These are phyloP conservation scores for Axea sp. DNA, from an alignment of 2,888 invertebrate genomes.

Conservation along the genomic window DNA sequence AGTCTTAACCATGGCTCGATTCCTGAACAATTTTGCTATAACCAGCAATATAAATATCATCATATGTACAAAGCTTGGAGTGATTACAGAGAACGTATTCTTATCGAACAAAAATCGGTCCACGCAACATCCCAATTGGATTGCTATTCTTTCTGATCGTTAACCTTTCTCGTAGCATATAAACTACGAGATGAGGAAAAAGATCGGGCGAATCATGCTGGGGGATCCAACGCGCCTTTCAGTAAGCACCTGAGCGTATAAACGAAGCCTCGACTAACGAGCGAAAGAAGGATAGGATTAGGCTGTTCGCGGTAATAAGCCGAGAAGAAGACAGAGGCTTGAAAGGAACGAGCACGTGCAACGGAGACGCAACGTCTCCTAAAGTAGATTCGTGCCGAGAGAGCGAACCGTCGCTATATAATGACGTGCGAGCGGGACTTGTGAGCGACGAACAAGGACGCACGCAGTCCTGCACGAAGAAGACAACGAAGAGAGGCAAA, in stretches of 20 bases:
- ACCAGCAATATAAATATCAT: no score
- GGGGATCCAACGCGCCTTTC: constrained; percentile 59
- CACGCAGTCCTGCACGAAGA: constrained; percentile 38
- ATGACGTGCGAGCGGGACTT: constrained; percentile 74
- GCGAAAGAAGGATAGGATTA: constrained; percentile 75
- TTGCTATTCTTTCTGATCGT: constrained; percentile 60
- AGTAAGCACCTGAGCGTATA: constrained; percentile 68
- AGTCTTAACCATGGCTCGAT: no score
- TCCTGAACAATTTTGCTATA: no score
- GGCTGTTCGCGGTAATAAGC: constrained; percentile 74
- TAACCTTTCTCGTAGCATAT: constrained; percentile 57
- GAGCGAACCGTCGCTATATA: constrained; percentile 73
- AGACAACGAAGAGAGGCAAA: constrained; percentile 66
- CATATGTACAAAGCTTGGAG: no score
- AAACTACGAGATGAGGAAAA: constrained; percentile 56
- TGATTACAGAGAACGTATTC: no score
- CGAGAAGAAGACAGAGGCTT: constrained; percentile 63
- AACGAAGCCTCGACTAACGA: constrained; percentile 71
- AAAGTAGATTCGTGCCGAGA: constrained; percentile 76
- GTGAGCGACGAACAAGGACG: constrained; percentile 65
- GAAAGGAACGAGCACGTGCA: constrained; percentile 61
- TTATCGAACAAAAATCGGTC: no score
- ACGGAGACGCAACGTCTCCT: constrained; percentile 68
- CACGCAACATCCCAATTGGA: constrained; percentile 42
- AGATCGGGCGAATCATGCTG: constrained; percentile 59